Base-by-base conservation (phyloP, 2,797 vertebrate species). In the Micromesistius poutassou region DNA sequence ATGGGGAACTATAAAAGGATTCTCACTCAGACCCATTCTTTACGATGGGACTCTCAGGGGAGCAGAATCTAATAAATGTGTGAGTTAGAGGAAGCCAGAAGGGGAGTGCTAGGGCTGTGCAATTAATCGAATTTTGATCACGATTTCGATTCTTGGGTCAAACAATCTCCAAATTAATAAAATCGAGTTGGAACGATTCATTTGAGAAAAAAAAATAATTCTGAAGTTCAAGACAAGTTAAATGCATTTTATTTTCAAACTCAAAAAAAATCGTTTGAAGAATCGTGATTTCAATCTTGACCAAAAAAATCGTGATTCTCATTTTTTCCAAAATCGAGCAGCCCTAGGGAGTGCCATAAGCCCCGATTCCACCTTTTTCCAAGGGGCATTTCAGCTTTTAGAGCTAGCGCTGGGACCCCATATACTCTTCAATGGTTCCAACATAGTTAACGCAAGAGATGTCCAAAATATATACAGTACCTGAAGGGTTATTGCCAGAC, bases 1-100 rank as follows among this genome's bases (percentile, higher is more conserved):
- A 3, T 28, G 9, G 14, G 55, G 55, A 62, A 62, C 55, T 62
- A 8, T 62, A 28, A 68, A 28, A 10, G 62, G 62, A 68, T 68
- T 68, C n/a, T 68, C 62, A 68, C 62, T 10, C 62, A 68, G 28
- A 68, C 62, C 62, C 62, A 83, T 83, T 84, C 87, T 83, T 81
- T 25, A 83, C 74, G 78, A 82, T 46, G n/a, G 46, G 22, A 74
- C 40, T 77, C 79, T 14, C 33, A 79, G 55, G 72, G 76, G 28
- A n/a, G 77, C 55, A 72, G 19, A 79, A 31, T 78, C 3, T 42
- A 85, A 71, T 76, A 36, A 79, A 77, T 66, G 22, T 5, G 1
- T 30, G 10, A 22, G 30, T 42, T 36, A 85, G 76, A 71, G 42
- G 31, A 75, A 22, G 33, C 46, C 30, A 74, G 40, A 8, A n/a